Conservation (phyloP, 2,113 vertebrate genomes). For the Tragelaphus scriptus region DNA sequence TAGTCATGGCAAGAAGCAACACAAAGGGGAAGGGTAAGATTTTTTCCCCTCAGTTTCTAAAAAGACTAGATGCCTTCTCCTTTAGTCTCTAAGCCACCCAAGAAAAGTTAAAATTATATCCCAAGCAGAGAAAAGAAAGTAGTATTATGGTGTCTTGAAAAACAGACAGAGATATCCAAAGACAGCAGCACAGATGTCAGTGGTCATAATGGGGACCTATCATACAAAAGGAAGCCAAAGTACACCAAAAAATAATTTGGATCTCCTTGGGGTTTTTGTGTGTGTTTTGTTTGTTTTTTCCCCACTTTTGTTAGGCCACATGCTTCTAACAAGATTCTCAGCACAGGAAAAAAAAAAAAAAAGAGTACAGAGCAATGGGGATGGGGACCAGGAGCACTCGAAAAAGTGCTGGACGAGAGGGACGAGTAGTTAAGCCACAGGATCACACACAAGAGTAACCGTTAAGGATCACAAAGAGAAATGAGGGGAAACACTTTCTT, state of each 20-base stretch:
- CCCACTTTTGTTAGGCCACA: constrained; percentile 89
- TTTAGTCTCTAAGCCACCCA: constrained; percentile 65
- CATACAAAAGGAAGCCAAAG: constrained; percentile 58
- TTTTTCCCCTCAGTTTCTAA: neutral
- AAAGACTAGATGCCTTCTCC: constrained; percentile 59
- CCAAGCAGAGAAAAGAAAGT: constrained; percentile 43
- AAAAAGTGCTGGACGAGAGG: constrained; percentile 68
- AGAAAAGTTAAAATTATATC: constrained; percentile 62
- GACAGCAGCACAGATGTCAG: constrained; percentile 82
- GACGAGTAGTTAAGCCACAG: constrained; percentile 89
- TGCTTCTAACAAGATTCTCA: constrained; percentile 88
- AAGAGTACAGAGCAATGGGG: constrained; percentile 65
- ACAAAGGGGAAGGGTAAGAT: constrained; percentile 42
- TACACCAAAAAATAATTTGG: neutral
- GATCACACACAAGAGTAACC: constrained; percentile 93
- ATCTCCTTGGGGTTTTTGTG: neutral
- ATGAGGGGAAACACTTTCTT: constrained; percentile 88
- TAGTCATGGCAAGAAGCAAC: constrained; percentile 49
- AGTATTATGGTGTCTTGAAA: constrained; percentile 63
- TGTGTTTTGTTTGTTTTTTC: neutral
- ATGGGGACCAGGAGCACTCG: constrained; percentile 66
- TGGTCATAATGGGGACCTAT: constrained; percentile 71
- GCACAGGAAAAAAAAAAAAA: constrained; percentile 77
- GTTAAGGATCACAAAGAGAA: constrained; percentile 93
- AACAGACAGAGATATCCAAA: constrained; percentile 79